A percentile compares a stretch with the other conserved stretches of the same genome.
phyloP scores from a whole-genome alignment of 1,140 invertebrate genomes.

The Coelopa frigida region DNA sequence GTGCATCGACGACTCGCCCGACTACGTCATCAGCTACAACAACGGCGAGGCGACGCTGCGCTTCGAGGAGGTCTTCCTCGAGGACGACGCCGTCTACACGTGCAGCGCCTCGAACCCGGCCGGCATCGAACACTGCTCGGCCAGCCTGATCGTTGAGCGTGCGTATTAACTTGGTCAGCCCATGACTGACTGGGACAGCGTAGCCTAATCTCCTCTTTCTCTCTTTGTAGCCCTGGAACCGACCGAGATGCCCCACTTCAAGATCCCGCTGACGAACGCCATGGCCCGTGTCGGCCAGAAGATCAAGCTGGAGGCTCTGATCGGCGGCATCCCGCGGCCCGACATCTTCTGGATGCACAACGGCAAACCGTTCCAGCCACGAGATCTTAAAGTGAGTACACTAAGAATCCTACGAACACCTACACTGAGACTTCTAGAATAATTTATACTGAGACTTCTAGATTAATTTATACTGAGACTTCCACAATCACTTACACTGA shows the following conservation, averaged over 20 bases:
- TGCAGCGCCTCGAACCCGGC: slow-evolving; percentile 64
- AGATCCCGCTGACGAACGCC: slow-evolving; percentile 55
- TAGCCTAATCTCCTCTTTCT: slow-evolving; percentile 5
- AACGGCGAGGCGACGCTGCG: slow-evolving; percentile 66
- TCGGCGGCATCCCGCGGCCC: slow-evolving; percentile 68
- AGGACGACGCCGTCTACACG: slow-evolving; percentile 61
- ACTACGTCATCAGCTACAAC: slow-evolving; percentile 58
- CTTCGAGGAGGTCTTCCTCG: slow-evolving; percentile 57
- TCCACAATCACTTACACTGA: too few relatives aligned
- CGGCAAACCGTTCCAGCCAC: slow-evolving; percentile 48
- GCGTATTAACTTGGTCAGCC: slow-evolving; percentile 19
- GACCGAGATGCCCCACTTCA: slow-evolving; percentile 57
- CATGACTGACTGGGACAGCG: neutral
- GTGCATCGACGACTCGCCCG: slow-evolving; percentile 50
- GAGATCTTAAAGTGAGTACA: slow-evolving; percentile 37
- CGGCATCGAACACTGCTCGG: slow-evolving; percentile 65
- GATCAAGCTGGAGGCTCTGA: slow-evolving; percentile 63
- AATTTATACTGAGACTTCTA: too few relatives aligned
- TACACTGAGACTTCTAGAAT: too few relatives aligned
- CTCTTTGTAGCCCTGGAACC: slow-evolving; percentile 51
- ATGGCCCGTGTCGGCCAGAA: slow-evolving; percentile 58
- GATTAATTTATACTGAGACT: too few relatives aligned
- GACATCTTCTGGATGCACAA: slow-evolving; percentile 60
- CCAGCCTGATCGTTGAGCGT: slow-evolving; percentile 71
- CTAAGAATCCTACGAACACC: too few relatives aligned